Evolutionary conservation across 2,888 invertebrate genomes (phyloP).

Genomic region (Anoncus sp.): DNA sequence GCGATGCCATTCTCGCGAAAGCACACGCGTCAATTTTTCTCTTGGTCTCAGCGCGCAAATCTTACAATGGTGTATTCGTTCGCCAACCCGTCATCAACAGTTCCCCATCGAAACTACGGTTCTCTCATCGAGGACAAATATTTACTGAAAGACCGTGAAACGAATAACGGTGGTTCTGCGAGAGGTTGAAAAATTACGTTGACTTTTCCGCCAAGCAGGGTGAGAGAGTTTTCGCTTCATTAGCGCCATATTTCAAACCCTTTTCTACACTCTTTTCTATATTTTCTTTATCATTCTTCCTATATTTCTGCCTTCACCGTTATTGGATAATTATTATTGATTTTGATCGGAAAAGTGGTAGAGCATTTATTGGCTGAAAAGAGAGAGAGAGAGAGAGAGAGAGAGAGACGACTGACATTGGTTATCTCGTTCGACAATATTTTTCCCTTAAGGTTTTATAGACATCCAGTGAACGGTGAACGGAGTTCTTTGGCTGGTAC

Average conservation of each 20-base stretch:
- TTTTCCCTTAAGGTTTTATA: slow-evolving; percentile 41
- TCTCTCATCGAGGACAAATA: slow-evolving; percentile 70
- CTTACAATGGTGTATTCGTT: slow-evolving; percentile 46
- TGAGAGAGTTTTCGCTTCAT: slow-evolving; percentile 49
- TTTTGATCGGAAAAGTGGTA: slow-evolving; percentile 34
- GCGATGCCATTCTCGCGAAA: slow-evolving; percentile 45
- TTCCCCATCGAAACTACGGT: slow-evolving; percentile 12
- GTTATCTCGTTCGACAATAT: slow-evolving; percentile 51
- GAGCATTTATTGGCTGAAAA: slow-evolving; percentile 29
- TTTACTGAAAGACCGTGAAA: slow-evolving; percentile 69
- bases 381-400: background rate
- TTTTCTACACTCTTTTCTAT: slow-evolving; percentile 18
- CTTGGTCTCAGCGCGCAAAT: slow-evolving; percentile 32
- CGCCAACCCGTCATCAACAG: background rate
- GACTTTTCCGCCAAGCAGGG: slow-evolving; percentile 31
- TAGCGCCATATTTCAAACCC: slow-evolving; percentile 34
- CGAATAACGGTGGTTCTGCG: slow-evolving; percentile 47
- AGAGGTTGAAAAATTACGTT: slow-evolving; percentile 36
- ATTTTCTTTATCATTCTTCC: slow-evolving; percentile 8
- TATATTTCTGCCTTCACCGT: slow-evolving; percentile 2
- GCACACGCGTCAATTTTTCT: slow-evolving; percentile 48
- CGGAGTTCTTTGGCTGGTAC: slow-evolving; percentile 27
- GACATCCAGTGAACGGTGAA: slow-evolving; percentile 30
- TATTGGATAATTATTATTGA: slow-evolving; percentile 51
- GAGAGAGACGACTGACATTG: slow-evolving; percentile 12